Percentiles rank a stretch among this genome's conserved stretches.
phyloP scores from a whole-genome alignment of 2,797 vertebrate genomes.

The Hippopotamyrus pictus region DNA sequence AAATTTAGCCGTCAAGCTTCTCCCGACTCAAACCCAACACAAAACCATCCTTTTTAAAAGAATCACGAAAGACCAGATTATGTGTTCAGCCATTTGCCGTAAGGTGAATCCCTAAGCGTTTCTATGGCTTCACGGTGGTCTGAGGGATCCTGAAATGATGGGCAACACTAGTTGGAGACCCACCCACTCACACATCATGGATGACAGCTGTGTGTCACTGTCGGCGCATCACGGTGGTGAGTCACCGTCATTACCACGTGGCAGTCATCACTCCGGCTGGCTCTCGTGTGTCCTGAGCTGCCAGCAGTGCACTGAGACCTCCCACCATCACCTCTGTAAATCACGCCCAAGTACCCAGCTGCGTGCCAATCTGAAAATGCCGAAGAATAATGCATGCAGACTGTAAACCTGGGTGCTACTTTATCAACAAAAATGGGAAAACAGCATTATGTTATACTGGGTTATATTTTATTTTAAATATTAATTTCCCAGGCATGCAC shows the following conservation, averaged over 20 bases:
- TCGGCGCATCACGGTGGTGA: neutral
- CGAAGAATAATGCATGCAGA: neutral
- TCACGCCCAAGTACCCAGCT: neutral
- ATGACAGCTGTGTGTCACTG: neutral
- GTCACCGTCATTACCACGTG: neutral
- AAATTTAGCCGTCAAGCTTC: neutral
- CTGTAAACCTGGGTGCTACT: neutral
- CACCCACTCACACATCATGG: neutral
- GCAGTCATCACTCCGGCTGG: neutral
- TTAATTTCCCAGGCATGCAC: neutral
- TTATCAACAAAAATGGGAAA: neutral
- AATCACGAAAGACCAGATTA: neutral
- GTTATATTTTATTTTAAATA: neutral
- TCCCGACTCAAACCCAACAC: neutral
- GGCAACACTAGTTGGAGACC: too few species aligned
- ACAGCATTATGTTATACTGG: neutral
- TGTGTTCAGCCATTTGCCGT: neutral
- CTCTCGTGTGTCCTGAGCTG: neutral
- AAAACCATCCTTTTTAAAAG: neutral
- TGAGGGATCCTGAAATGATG: neutral
- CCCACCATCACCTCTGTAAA: neutral
- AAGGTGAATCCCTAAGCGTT: neutral
- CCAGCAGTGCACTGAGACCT: neutral
- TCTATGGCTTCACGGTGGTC: neutral
- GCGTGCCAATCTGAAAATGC: neutral